Base-by-base conservation (phyloP, 2,113 vertebrate genomes). In the Australoheros scitulus region DNA sequence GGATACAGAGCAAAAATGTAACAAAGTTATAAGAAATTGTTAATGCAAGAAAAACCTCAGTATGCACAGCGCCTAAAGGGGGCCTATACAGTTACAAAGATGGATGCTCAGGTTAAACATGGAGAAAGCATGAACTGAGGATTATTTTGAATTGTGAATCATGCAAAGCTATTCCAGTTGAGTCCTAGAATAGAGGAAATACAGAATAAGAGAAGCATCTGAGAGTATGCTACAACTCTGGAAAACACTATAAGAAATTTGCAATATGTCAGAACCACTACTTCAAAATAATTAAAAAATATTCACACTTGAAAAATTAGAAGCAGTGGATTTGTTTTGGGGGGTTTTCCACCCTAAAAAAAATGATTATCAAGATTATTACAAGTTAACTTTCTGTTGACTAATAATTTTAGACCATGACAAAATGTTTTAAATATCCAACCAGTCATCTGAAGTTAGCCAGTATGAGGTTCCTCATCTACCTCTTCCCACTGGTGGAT, bases 401-500 rank as follows among this genome's bases (percentile, higher is more conserved):
- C 11, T n/a, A 59, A 56, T 38, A 64, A 10, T 5, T 26, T 70
- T 47, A 59, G 36, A 70, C 15, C 4, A 36, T 11, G 17, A 20
- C 43, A 18, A 70, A 70, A 24, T 72, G 26, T 55, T 72, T 72
- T 72, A 72, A 64, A 75, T 47, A 78, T 77, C 63, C 32, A 57
- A 72, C 20, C 18, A 61, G 22, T 13, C 60, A 60, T 74, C 32
- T 24, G 26, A 29, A 32, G 58, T 24, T 56, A 75, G 72, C 61
- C 32, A 7, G 17, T 81, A 43, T 61, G 14, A n/a, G 29, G 52
- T 15, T 63, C 47, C 57, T 26, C 77, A 68, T 97, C 95, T 94
- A 99, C 98, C 97, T 99, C 98, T 92, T 99, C 98, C 98, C 98
- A 99, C 92, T 99, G 98, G 87, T 99, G 98, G 87, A 99, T 99